phyloP scores from a whole-genome alignment of 2,113 vertebrate species.

The Carassius carassius region DNA sequence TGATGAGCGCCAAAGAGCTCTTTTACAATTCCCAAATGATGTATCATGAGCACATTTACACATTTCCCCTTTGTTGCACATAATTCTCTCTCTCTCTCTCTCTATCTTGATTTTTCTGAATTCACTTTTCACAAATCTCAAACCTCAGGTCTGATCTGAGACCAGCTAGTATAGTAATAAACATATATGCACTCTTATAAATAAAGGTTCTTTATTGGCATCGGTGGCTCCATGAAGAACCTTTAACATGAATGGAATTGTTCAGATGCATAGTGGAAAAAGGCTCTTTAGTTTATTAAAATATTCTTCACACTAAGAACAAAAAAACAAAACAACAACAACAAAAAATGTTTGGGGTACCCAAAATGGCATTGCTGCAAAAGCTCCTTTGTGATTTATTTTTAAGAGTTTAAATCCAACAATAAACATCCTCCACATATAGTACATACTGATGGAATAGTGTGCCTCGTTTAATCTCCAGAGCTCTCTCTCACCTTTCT shows the following conservation, averaged over 20 bases:
- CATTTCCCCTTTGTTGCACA: neutral
- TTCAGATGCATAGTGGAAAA: neutral
- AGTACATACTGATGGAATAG: slow-evolving; percentile 40
- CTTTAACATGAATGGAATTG: neutral
- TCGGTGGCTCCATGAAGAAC: neutral
- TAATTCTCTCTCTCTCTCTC: neutral
- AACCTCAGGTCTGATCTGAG: no score
- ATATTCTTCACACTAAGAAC: neutral
- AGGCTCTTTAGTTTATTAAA: neutral
- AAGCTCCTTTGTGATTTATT: neutral
- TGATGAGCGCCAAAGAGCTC: slow-evolving; percentile 24
- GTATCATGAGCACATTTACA: neutral
- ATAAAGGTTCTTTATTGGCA: neutral
- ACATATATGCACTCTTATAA: neutral
- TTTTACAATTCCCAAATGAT: slow-evolving; percentile 23
- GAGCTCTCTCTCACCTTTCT: slow-evolving; percentile 28
- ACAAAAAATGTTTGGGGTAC: neutral
- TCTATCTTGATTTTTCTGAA: neutral
- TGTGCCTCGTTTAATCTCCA: slow-evolving; percentile 32
- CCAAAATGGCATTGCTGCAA: neutral
- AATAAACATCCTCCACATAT: slow-evolving; percentile 37
- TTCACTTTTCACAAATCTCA: neutral
- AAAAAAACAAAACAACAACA: no score
- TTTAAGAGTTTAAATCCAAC: neutral
- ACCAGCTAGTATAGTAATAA: slow-evolving; percentile 5